Conservation (phyloP, 2,797 vertebrate genomes). For the Cirrhinus mrigala region DNA sequence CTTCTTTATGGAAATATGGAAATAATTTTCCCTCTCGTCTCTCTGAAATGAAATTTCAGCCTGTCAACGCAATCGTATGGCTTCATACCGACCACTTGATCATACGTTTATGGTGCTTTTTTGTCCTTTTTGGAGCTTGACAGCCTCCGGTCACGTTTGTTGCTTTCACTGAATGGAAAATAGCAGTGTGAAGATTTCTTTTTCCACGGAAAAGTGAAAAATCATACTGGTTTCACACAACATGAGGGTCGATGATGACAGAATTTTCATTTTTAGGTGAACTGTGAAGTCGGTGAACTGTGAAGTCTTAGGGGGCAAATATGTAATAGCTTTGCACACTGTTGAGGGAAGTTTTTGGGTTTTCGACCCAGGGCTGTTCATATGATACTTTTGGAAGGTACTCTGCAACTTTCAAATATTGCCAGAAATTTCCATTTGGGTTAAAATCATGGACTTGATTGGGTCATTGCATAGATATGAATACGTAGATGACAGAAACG, state of each 20-base stretch:
- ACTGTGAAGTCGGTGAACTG: background rate
- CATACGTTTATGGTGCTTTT: background rate
- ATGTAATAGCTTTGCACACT: background rate
- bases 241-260: background rate
- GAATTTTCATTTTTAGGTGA: background rate
- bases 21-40: background rate
- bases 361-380: conserved; percentile 20
- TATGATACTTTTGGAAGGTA: background rate
- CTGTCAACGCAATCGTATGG: background rate
- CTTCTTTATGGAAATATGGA: conserved; percentile 6
- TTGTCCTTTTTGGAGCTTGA: background rate
- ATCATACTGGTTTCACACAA: conserved; percentile 10
- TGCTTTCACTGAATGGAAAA: background rate
- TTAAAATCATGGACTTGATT: background rate
- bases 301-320: background rate
- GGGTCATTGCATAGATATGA: background rate
- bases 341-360: background rate
- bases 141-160: background rate
- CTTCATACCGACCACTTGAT: background rate
- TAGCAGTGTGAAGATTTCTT: background rate
- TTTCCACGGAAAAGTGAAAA: background rate
- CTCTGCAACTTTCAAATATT: background rate
- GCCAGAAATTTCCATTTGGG: background rate
- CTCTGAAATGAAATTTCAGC: conserved; percentile 12
- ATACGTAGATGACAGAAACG: background rate